Conservation (phyloP, 2,113 vertebrate genomes). For the Menidia beryllina region DNA sequence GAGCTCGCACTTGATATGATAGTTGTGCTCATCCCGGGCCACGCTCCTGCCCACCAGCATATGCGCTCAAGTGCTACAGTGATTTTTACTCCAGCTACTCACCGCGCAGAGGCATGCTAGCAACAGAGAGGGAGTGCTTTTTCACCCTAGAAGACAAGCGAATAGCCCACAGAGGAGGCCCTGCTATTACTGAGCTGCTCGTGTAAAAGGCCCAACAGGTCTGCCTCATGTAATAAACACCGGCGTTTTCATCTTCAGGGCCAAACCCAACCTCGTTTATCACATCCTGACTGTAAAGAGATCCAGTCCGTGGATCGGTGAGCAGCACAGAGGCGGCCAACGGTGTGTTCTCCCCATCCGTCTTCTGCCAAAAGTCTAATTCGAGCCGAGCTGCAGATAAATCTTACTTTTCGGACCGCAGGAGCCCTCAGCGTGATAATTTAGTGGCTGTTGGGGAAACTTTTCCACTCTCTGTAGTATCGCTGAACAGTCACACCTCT, state of each 20-base stretch:
- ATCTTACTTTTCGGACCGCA: constrained; percentile 81
- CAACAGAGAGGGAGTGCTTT: not conserved
- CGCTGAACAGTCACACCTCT: constrained; percentile 31
- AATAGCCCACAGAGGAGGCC: constrained; percentile 27
- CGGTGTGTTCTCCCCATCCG: constrained; percentile 63
- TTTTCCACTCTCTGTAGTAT: constrained; percentile 65
- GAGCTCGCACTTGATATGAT: constrained; percentile 53
- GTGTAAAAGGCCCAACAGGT: constrained; percentile 24
- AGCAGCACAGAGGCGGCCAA: constrained; percentile 39
- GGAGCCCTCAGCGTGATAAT: constrained; percentile 81
- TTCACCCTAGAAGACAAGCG: constrained; percentile 6
- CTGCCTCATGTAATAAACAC: constrained; percentile 10
- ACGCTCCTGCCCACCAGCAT: constrained; percentile 51
- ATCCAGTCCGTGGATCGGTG: constrained; percentile 44
- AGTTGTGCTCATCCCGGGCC: constrained; percentile 34
- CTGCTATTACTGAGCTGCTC: constrained; percentile 11
- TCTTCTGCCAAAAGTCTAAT: constrained; percentile 76
- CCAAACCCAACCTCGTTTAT: constrained; percentile 52
- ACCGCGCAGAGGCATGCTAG: constrained; percentile 11
- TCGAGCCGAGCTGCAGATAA: constrained; percentile 81
- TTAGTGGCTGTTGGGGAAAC: constrained; percentile 78
- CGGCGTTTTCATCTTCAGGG: constrained; percentile 18
- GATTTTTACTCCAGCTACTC: constrained; percentile 20
- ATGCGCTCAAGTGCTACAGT: constrained; percentile 46
- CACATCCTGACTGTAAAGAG: constrained; percentile 33